Base-by-base conservation (phyloP, 2,888 invertebrate species). In the Antheraea yamamai region DNA sequence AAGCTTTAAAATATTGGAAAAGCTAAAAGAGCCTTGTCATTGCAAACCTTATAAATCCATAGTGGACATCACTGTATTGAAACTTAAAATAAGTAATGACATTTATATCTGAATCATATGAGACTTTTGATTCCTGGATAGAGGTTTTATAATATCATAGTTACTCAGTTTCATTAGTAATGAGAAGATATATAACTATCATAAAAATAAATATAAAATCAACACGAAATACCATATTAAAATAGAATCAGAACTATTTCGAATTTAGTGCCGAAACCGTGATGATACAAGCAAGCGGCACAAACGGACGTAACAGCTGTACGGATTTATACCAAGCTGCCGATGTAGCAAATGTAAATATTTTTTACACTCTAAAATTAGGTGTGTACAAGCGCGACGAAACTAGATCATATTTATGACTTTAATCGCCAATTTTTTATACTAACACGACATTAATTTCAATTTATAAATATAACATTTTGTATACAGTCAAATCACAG, bases 241-340 rank as follows among this genome's bases (percentile, higher is more conserved):
- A 6, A 61, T 26, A 70, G 47, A 74, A n/a, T 55, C 26, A 73
- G 66, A 75, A 52, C 79, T 78, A 78, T 75, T 78, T 72, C 76
- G 76, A 78, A 81, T 80, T 78, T 76, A 77, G 76, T 83, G 78
- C 78, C 73, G 75, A 80, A 83, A 82, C 79, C 77, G 79, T 79
- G 30, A 30, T 26, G 72, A 30, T 66, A 66, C 64, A 66, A 66
- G 73, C 64, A 30, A 66, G 74, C 74, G 78, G 82, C 83, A 78
- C 78, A 77, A 80, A 80, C 78, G 81, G 85, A 84, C 26, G 30
- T 66, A 66, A 87, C 92, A 92, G 92, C 92, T 92, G 92, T 82
- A 82, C 78, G 83, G 85, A 91, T 90, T 89, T 89, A 88, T 88
- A 90, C 84, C 84, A 86, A 39, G 89, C 85, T 84, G 83, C 81